Conservation (phyloP, 2,888 invertebrate species). For the Pachydiplax longipennis region DNA sequence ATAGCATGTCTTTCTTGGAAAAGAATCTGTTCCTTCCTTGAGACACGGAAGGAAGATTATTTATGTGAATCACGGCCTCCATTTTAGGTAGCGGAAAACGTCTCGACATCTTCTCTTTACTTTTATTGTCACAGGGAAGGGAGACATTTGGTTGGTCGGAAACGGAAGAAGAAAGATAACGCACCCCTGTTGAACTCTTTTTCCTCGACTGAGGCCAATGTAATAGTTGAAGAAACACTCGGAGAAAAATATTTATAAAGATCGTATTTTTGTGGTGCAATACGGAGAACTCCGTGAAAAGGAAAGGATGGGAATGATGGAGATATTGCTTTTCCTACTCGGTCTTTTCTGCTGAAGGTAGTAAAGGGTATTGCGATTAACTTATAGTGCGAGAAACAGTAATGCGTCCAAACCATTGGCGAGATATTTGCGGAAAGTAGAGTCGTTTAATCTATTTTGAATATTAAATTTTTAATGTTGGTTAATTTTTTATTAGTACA, state of each 20-base stretch:
- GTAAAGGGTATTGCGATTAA: no score
- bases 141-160: neutral
- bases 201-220: neutral
- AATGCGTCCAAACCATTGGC: no score
- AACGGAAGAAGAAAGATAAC: neutral
- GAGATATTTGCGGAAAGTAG: no score
- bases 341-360: no score
- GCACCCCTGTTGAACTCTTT: neutral
- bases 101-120: neutral
- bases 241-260: neutral
- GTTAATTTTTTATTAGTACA: no score
- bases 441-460: no score
- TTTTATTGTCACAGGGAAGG: neutral
- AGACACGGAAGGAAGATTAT: neutral
- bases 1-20: neutral
- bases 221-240: neutral
- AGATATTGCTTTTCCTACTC: no score
- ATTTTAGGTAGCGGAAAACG: neutral
- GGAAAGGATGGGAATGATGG: no score
- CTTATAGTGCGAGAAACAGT: no score
- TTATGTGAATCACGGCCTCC: neutral
- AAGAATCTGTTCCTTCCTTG: neutral
- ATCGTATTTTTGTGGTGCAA: neutral
- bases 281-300: no score
- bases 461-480: no score